Evolutionary conservation across 2,797 vertebrate species (phyloP), one percentile per base, ranked within the genome.

Genomic region (Nasua narica): DNA sequence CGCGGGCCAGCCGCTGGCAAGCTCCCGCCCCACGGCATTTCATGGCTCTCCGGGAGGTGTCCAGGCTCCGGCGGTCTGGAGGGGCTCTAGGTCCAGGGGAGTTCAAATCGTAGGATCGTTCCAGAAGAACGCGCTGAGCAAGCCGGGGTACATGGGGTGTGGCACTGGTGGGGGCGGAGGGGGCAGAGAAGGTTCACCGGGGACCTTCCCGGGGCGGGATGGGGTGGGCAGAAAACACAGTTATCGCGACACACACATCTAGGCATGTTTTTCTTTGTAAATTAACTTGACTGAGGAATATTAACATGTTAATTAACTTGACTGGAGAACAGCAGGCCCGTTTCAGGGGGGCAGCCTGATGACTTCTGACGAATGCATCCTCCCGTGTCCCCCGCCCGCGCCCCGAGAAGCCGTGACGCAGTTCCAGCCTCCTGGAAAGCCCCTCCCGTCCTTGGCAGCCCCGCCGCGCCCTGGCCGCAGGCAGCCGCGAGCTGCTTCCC

Each of bases 341-440:
- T 35, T 35, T 43, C n/a, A 15, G 1, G 14, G 12, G 0, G 7
- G 35, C 29, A 1, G 23, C n/a, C 3, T 23, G 50, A 43, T 77
- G n/a, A 18, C 35, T 29, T 87, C 3, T 76, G n/a, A 23, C 0
- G 0, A 37, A 10, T 3, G 27, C 7, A 11, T 2, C n/a, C 0
- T 43, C 9, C 13, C 25, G 2, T 25, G 25, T 62, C 21, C 4
- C 29, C 40, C 18, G 6, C 18, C n/a, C 3, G 65, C 65, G 1
- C 16, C 13, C 86, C 6, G 3, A 16, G 25, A 18, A 32, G 87
- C 56, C 13, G 11, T 0, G 23, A 90, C 18, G 14, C 2, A 1
- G 54, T 1, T 11, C 50, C 25, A 7, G 19, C 32, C 58, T 48
- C 32, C 65, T 69, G 37, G 70, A 58, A 56, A 46, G 29, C 7